Base-by-base conservation (phyloP, 2,797 vertebrate genomes). In the Neopelma chrysocephalum region DNA sequence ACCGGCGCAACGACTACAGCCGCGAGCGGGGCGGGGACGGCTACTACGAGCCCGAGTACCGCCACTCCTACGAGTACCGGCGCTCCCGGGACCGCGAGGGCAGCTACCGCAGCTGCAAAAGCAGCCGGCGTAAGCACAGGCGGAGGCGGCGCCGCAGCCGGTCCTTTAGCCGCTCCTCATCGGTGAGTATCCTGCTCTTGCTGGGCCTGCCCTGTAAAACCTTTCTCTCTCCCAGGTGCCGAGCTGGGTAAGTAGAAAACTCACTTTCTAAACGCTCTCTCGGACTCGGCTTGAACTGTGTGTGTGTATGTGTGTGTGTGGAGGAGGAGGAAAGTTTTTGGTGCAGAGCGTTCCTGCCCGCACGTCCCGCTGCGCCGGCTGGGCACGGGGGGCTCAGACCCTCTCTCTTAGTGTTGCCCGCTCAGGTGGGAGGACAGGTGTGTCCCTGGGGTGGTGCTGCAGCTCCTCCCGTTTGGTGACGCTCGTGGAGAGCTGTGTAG, bases 121-220 rank as follows among this genome's bases (percentile, higher is more conserved):
- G 99, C 98, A 99, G 99, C 98, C 99, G 99, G 95, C 98, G 99
- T 98, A 99, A 99, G 98, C 99, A 98, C 98, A 98, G 99, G 98
- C 96, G 99, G 98, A 99, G 99, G 98, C 99, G 99, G 98, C 99
- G 98, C 98, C 99, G 98, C 98, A 99, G 99, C 98, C 99, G 99
- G 98, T 99, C 99, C 90, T 99, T 99, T 99, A 99, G 99, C 98
- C 98, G 97, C 96, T 99, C 99, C 22, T 99, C 99, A 98, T 99
- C 99, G 99, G 99, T 99, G 99, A 99, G 99, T 99, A 98, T 82
- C 90, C 88, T 58, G 90, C 97, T 96, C 96, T 97, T 96, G 97
- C 76, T 25, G 43, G 14, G 96, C 81, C 96, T 97, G 82, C 94
- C 98, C 93, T 92, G 96, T 98, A 94, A 94, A 94, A 93, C 94